Percentiles rank a stretch among this genome's conserved stretches.
Evolutionary conservation across 2,797 vertebrate genomes (phyloP).

Genomic region (Rhinogobio ventralis): DNA sequence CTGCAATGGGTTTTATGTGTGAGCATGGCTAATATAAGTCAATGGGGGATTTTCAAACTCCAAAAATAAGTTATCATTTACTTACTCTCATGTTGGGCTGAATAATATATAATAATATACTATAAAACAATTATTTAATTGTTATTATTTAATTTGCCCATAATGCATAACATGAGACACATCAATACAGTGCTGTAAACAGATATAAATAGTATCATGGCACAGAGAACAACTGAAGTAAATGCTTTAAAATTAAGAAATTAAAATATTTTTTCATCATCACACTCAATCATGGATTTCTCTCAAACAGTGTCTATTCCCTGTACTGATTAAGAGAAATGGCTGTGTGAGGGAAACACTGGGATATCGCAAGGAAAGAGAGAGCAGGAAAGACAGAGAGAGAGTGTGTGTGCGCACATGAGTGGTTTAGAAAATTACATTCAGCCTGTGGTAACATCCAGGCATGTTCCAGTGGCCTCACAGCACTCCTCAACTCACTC

Average conservation of each 20-base stretch:
- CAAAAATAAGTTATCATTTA: neutral
- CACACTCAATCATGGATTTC: constrained; percentile 28
- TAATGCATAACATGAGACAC: neutral
- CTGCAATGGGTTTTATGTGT: neutral
- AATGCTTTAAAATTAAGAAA: constrained; percentile 5
- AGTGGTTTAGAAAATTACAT: constrained; percentile 52
- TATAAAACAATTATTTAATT: neutral
- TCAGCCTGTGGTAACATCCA: constrained; percentile 47
- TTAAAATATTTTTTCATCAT: constrained; percentile 37
- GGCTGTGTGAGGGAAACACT: constrained; percentile 18
- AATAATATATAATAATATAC: neutral
- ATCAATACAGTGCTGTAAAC: neutral
- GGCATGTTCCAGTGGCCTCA: constrained; percentile 31
- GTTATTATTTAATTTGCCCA: neutral
- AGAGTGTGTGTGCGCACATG: constrained; percentile 43
- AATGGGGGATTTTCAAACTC: neutral
- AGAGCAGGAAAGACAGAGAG: constrained; percentile 15
- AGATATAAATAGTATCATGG: neutral
- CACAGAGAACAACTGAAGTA: neutral
- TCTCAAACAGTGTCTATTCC: constrained; percentile 19
- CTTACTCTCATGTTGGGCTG: neutral
- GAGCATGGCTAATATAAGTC: neutral
- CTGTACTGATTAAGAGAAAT: constrained; percentile 42
- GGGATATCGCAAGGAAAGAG: neutral
- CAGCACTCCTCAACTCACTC: constrained; percentile 31